Conservation (phyloP, 1,140 invertebrate genomes). For the Drosophila bocki region DNA sequence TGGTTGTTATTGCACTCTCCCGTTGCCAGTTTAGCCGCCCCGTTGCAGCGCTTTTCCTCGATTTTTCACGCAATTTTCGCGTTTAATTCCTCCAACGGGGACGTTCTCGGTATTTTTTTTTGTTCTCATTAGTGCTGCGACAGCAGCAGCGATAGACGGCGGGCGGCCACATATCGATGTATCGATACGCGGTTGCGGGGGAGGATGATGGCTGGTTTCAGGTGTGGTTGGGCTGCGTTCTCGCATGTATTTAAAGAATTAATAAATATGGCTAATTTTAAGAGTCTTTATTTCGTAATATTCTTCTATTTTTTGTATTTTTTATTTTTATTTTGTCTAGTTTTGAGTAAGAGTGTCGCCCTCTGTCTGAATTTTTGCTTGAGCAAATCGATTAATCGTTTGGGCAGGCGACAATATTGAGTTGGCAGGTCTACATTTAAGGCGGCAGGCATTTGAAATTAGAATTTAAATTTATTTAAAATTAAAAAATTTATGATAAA, state of each 20-base stretch:
- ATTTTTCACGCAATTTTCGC: conserved; percentile 33
- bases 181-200: conserved; percentile 12
- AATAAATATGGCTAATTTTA: neutral
- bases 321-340: neutral
- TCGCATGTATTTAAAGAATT: too few species aligned
- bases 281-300: too few species aligned
- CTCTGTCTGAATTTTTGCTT: neutral
- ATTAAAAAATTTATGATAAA: too few species aligned
- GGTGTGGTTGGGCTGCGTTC: neutral
- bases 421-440: neutral
- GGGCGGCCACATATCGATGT: conserved; percentile 1
- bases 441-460: conserved; percentile 8
- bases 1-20: conserved; percentile 10
- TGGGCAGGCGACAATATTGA: neutral
- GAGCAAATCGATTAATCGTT: conserved; percentile 1
- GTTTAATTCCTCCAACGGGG: conserved; percentile 23
- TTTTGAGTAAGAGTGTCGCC: neutral
- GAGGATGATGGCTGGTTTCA: neutral
- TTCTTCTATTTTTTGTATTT: neutral
- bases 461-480: neutral
- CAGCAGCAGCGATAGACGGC: conserved; percentile 4
- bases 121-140: conserved; percentile 13
- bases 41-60: conserved; percentile 28
- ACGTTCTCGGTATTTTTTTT: conserved; percentile 27
- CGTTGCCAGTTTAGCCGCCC: conserved; percentile 17